Base-by-base conservation (phyloP, 1,140 invertebrate species). In the Drosophila subpulchrella region DNA sequence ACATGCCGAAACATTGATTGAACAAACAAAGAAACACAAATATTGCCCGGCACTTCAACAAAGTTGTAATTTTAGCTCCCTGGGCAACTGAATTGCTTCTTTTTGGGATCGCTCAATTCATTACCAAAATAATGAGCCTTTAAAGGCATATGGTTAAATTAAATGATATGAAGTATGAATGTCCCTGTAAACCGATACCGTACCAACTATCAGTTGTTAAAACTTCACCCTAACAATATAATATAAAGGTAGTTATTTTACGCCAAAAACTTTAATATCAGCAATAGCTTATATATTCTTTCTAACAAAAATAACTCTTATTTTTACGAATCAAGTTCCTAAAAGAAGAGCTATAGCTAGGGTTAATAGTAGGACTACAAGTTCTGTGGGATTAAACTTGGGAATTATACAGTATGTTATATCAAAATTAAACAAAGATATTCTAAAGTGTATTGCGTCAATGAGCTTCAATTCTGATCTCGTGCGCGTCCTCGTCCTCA, bases 21-120 rank as follows among this genome's bases (percentile, higher is more conserved):
- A 36, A 36, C 42, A 67, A 67, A 70, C 55, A 70, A 70, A 46
- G 61, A 38, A 70, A 70, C 39, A 39, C 61, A 68, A 71, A 68
- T 56, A 68, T 46, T 39, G 36, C 27, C 17, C 20, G 41, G 34
- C 39, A 32, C 61, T 67, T 67, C 61, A 70, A 70, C 54, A 55
- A 15, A 20, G 48, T 66, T 47, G 61, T 38, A 61, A 70, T 70
- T 70, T 66, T 47, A 6, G 34, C 41, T 54, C 24, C 48, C 48
- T 24, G 13, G 12, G 11, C 27, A 47, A 27, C 46, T 38, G 10
- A 10, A 17, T 32, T 70, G 66, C 5, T 38, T 12, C 6, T 47
- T 53, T 38, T 53, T 30, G 41, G 34, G 7, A 13, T 53, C 27
- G 4, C 3, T 36, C 20, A 27, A 13, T 63, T 57, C 12, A 17